phyloP scores from a whole-genome alignment of 2,797 vertebrate genomes.

The Oreochromis grahami region DNA sequence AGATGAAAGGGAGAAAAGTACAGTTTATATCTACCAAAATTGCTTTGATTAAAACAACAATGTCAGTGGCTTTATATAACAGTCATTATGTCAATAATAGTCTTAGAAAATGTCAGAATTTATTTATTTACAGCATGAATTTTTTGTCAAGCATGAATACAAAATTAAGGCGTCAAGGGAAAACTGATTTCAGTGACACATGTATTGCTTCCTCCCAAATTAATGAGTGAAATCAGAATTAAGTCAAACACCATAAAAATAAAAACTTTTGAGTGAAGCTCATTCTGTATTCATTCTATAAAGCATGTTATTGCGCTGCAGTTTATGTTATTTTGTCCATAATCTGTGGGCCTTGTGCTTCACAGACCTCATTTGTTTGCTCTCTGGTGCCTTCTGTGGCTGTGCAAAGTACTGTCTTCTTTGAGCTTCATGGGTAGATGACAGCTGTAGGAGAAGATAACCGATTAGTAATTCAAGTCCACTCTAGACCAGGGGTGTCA shows the following conservation, averaged over 20 bases:
- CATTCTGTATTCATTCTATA: neutral
- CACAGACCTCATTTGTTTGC: conserved; percentile 54
- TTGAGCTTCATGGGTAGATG: conserved; percentile 56
- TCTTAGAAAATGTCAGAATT: neutral
- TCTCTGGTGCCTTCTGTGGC: conserved; percentile 38
- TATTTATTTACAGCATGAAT: neutral
- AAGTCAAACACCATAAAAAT: neutral
- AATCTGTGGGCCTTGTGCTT: neutral
- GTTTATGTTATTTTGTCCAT: neutral
- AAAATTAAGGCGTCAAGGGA: neutral
- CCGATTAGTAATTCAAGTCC: neutral
- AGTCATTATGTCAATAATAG: neutral
- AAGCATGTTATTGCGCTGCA: neutral
- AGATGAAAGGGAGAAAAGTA: neutral
- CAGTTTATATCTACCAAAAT: neutral
- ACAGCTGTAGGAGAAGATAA: conserved; percentile 47
- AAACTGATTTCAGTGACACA: neutral
- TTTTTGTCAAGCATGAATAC: neutral
- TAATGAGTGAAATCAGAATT: neutral
- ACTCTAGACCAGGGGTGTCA: neutral
- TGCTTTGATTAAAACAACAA: neutral
- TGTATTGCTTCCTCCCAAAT: neutral
- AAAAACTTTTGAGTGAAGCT: neutral
- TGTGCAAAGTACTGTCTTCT: conserved; percentile 52
- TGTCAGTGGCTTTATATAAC: neutral